These are phyloP conservation scores for Macrophya annulata DNA, from an alignment of 2,888 invertebrate genomes.

Conservation along the genomic window DNA sequence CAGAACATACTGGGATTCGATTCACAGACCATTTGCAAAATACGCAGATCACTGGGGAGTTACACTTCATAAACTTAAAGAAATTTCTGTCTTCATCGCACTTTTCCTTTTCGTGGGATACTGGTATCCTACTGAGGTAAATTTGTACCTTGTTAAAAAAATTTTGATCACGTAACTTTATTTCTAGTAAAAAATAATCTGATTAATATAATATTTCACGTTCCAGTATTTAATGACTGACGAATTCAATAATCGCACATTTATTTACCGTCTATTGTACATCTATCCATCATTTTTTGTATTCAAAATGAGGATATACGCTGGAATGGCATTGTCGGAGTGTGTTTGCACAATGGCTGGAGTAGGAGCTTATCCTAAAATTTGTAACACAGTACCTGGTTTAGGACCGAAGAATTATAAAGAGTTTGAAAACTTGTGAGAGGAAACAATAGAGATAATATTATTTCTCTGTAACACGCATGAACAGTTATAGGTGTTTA, in stretches of 20 bases:
- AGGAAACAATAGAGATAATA: slow-evolving; percentile 63
- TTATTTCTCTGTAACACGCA: background rate
- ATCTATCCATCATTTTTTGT: slow-evolving; percentile 93
- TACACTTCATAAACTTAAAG: slow-evolving; percentile 85
- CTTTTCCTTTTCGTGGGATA: slow-evolving; percentile 86
- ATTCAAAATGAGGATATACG: slow-evolving; percentile 95
- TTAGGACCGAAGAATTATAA: slow-evolving; percentile 91
- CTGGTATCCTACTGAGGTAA: slow-evolving; percentile 89
- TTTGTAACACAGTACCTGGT: slow-evolving; percentile 88
- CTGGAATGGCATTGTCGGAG: slow-evolving; percentile 94
- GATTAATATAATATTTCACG: slow-evolving; percentile 50
- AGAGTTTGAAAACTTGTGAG: slow-evolving; percentile 83
- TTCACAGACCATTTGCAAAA: slow-evolving; percentile 85
- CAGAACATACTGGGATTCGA: slow-evolving; percentile 91
- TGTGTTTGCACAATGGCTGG: slow-evolving; percentile 96
- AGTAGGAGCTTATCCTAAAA: slow-evolving; percentile 94
- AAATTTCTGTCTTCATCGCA: slow-evolving; percentile 85
- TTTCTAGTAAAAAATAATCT: slow-evolving; percentile 29
- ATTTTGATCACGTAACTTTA: background rate
- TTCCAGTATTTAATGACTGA: slow-evolving; percentile 91
- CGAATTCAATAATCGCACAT: slow-evolving; percentile 88
- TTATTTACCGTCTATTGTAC: slow-evolving; percentile 91
- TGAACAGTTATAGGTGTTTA: slow-evolving; percentile 9
- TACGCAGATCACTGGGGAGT: slow-evolving; percentile 84
- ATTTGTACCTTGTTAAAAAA: slow-evolving; percentile 66